These are phyloP conservation scores for Schizothorax lantsangensis DNA, from an alignment of 2,797 vertebrate genomes.

Conservation along the genomic window DNA sequence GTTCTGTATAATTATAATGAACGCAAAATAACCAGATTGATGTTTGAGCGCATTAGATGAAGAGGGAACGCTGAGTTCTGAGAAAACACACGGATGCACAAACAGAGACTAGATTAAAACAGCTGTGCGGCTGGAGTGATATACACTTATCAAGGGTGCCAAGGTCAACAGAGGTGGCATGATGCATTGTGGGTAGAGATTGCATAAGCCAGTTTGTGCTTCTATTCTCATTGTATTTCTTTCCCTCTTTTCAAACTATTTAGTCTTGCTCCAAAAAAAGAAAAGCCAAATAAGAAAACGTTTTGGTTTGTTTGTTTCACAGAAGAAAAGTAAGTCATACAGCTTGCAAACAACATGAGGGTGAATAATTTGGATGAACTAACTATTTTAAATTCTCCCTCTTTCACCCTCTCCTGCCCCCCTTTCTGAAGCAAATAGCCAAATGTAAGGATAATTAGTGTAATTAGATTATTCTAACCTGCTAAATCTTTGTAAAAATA, in stretches of 20 bases:
- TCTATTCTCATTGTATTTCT: background rate
- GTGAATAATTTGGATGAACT: background rate
- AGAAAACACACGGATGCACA: slow-evolving; percentile 6
- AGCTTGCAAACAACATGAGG: background rate
- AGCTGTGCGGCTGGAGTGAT: slow-evolving; percentile 58
- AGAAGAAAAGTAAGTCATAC: background rate
- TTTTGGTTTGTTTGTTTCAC: background rate
- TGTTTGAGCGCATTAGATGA: slow-evolving; percentile 23
- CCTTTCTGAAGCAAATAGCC: background rate
- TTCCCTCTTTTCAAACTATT: background rate
- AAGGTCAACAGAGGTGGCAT: slow-evolving; percentile 45
- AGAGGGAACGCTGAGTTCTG: slow-evolving; percentile 1
- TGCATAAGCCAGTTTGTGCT: background rate
- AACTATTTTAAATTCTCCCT: background rate
- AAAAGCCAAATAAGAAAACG: too few species aligned
- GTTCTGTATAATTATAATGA: background rate
- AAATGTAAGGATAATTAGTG: background rate
- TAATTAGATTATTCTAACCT: slow-evolving; percentile 13
- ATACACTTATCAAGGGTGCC: slow-evolving; percentile 40
- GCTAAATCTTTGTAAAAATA: background rate
- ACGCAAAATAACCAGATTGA: slow-evolving; percentile 20
- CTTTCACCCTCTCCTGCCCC: background rate
- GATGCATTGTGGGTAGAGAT: slow-evolving; percentile 47
- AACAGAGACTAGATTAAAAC: slow-evolving; percentile 48
- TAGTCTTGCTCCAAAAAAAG: background rate